Conservation (phyloP, 1,140 invertebrate species). For the Theocolax elegans region DNA sequence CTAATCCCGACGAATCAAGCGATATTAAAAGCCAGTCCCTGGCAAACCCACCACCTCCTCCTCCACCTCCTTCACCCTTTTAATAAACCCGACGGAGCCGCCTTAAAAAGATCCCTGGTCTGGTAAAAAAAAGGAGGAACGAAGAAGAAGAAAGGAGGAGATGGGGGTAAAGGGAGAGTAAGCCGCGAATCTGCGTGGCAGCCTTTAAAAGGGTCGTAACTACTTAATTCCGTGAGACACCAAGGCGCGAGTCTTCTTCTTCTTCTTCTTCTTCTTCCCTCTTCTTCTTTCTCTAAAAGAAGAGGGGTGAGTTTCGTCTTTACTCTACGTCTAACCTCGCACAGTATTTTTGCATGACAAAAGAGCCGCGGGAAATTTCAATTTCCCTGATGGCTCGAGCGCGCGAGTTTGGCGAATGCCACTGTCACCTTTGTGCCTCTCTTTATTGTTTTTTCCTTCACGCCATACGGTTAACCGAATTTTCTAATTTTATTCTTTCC, state of each 20-base stretch:
- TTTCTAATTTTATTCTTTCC: no score
- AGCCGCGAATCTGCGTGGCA: slow-evolving; percentile 35
- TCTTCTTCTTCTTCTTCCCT: no score
- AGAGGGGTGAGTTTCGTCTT: background rate
- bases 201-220: slow-evolving; percentile 56
- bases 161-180: slow-evolving; percentile 8
- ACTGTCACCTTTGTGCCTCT: background rate
- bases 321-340: slow-evolving; percentile 26
- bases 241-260: background rate
- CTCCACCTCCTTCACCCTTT: slow-evolving; percentile 56
- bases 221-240: slow-evolving; percentile 61
- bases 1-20: slow-evolving; percentile 65
- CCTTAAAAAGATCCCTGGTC: slow-evolving; percentile 59
- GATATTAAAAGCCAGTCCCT: slow-evolving; percentile 59
- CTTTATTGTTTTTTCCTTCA: no score
- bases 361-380: slow-evolving; percentile 60
- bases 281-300: no score
- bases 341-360: slow-evolving; percentile 61
- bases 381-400: slow-evolving; percentile 47
- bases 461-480: no score
- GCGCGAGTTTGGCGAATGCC: slow-evolving; percentile 23
- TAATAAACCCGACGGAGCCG: slow-evolving; percentile 57
- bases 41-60: no score
- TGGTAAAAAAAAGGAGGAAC: background rate
- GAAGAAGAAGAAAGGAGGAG: background rate